Conservation (phyloP, 2,113 vertebrate species). For the Plestiodon gilberti region DNA sequence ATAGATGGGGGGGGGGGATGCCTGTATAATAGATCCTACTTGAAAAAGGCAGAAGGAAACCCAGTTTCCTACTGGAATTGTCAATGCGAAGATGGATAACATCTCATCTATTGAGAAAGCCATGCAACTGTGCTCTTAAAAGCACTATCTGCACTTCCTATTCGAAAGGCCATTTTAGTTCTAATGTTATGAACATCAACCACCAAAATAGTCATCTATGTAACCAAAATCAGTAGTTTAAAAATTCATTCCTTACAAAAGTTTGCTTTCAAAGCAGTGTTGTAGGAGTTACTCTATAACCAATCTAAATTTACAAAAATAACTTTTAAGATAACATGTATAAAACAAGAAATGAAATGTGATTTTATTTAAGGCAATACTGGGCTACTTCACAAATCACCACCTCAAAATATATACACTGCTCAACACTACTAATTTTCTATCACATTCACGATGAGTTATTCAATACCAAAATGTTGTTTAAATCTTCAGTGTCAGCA, state of each 20-base stretch:
- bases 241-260: conserved; percentile 79
- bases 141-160: conserved; percentile 75
- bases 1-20: too few species aligned
- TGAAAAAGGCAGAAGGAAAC: background rate
- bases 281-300: conserved; percentile 81
- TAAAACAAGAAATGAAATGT: conserved; percentile 87
- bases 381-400: conserved; percentile 89
- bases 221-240: conserved; percentile 81
- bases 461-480: conserved; percentile 80
- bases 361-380: conserved; percentile 89
- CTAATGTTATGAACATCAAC: conserved; percentile 59
- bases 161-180: conserved; percentile 75
- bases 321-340: conserved; percentile 82
- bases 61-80: conserved; percentile 28
- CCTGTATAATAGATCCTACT: background rate
- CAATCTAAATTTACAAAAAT: conserved; percentile 79
- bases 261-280: conserved; percentile 73
- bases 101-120: conserved; percentile 40
- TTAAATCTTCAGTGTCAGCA: conserved; percentile 79
- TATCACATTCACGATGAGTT: conserved; percentile 83
- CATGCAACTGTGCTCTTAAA: conserved; percentile 53
- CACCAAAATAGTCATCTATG: conserved; percentile 74
- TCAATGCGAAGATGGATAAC: conserved; percentile 23
- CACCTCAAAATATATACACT: conserved; percentile 85
- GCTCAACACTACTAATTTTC: conserved; percentile 83